These are phyloP conservation scores for Lutraria lutraria DNA, from an alignment of 2,888 invertebrate genomes.

Conservation along the genomic window DNA sequence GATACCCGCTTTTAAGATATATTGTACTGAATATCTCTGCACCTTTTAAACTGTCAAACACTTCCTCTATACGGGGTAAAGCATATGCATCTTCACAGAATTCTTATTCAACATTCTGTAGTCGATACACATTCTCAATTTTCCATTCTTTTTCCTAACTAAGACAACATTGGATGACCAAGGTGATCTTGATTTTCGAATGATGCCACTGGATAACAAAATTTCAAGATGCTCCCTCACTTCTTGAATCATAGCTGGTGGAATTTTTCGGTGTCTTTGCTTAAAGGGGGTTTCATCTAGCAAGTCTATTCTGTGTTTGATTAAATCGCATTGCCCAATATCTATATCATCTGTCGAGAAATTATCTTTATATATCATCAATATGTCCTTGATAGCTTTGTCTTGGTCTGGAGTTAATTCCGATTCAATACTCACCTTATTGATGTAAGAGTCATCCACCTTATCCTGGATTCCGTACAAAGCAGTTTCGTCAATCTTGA, in stretches of 20 bases:
- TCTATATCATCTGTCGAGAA: conserved; percentile 43
- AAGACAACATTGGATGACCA: conserved; percentile 30
- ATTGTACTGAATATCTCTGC: conserved; percentile 32
- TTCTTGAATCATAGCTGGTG: conserved; percentile 63
- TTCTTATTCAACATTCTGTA: conserved; percentile 25
- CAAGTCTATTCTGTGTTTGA: conserved; percentile 43
- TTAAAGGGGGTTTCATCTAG: conserved; percentile 63
- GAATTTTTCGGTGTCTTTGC: conserved; percentile 60
- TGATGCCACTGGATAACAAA: conserved; percentile 29
- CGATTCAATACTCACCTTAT: not conserved
- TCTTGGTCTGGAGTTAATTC: not conserved
- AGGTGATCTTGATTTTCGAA: conserved; percentile 36
- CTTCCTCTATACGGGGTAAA: conserved; percentile 41
- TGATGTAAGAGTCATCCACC: not conserved
- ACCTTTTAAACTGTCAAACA: conserved; percentile 44
- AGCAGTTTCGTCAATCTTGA: conserved; percentile 22
- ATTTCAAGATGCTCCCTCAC: conserved; percentile 47
- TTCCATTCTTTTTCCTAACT: conserved; percentile 46
- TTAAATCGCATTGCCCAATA: conserved; percentile 31
- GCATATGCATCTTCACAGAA: conserved; percentile 34
- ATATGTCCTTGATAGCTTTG: not conserved
- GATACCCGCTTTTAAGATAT: conserved; percentile 42
- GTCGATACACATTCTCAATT: conserved; percentile 31
- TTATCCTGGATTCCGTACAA: conserved; percentile 21
- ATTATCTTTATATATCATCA: not conserved